Percentiles rank a stretch among this genome's conserved stretches.
phyloP scores from a whole-genome alignment of 2,888 invertebrate species.

The Idaea dimidiata region DNA sequence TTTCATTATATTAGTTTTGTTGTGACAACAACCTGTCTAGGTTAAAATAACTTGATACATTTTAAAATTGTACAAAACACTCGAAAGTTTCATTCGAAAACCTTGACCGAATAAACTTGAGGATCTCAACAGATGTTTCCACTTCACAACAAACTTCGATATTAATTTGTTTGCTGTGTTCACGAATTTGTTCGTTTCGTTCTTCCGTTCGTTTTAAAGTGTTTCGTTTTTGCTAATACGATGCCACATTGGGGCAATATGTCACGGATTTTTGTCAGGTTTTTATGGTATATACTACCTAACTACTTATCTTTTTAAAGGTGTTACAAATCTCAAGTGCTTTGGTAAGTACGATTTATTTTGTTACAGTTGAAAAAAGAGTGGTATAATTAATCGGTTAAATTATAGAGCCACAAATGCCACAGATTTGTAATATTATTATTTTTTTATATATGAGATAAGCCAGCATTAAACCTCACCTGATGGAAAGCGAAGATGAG shows the following conservation, averaged over 20 bases:
- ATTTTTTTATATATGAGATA: too few relatives aligned
- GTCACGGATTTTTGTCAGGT: slow-evolving; percentile 26
- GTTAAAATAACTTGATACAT: background rate
- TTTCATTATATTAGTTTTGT: too few relatives aligned
- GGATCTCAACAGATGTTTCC: slow-evolving; percentile 59
- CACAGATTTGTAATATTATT: too few relatives aligned
- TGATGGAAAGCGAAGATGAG: too few relatives aligned
- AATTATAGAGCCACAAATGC: too few relatives aligned
- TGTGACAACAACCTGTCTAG: background rate
- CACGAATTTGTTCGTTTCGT: slow-evolving; percentile 71
- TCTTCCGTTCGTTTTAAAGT: slow-evolving; percentile 40
- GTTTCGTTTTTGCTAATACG: slow-evolving; percentile 36
- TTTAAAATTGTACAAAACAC: slow-evolving; percentile 15
- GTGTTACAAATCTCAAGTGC: too few relatives aligned
- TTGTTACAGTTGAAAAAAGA: too few relatives aligned
- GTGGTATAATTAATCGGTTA: too few relatives aligned
- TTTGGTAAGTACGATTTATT: too few relatives aligned
- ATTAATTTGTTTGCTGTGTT: slow-evolving; percentile 76
- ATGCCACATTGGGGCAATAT: slow-evolving; percentile 32
- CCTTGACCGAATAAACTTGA: slow-evolving; percentile 24
- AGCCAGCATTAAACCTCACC: too few relatives aligned
- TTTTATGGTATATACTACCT: slow-evolving; percentile 15
- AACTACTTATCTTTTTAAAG: too few relatives aligned
- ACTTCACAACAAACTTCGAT: slow-evolving; percentile 45
- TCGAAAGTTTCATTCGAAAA: slow-evolving; percentile 13